Conservation (phyloP, 2,113 vertebrate species). For the Lophochroa leadbeateri region DNA sequence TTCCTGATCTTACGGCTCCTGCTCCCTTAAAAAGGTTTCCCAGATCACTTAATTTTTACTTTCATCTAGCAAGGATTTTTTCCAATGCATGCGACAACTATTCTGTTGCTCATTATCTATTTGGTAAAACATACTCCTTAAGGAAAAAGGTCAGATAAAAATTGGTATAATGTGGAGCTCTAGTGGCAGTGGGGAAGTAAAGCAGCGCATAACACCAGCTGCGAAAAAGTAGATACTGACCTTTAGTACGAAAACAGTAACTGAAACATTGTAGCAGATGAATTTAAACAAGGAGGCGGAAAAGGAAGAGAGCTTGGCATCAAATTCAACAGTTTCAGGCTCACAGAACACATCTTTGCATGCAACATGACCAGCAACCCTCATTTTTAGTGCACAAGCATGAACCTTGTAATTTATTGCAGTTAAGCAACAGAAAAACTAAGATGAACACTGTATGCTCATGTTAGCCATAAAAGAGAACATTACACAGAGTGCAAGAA, state of each 20-base stretch:
- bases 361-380: neutral
- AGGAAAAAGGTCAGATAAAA: constrained; percentile 35
- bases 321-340: neutral
- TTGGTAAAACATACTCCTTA: neutral
- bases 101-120: neutral
- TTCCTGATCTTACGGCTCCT: neutral
- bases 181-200: constrained; percentile 69
- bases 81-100: neutral
- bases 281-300: neutral
- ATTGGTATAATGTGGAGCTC: constrained; percentile 73
- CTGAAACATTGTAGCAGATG: neutral
- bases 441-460: neutral
- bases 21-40: neutral
- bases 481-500: neutral
- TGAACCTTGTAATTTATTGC: neutral
- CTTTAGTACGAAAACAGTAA: neutral
- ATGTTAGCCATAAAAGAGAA: neutral
- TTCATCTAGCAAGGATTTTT: neutral
- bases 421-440: neutral
- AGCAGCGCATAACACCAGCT: neutral
- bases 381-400: neutral
- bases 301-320: neutral
- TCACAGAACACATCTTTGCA: neutral
- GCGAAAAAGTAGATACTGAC: neutral
- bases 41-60: neutral